phyloP scores from a whole-genome alignment of 2,888 invertebrate genomes.

The Caenorhabditis sp. region DNA sequence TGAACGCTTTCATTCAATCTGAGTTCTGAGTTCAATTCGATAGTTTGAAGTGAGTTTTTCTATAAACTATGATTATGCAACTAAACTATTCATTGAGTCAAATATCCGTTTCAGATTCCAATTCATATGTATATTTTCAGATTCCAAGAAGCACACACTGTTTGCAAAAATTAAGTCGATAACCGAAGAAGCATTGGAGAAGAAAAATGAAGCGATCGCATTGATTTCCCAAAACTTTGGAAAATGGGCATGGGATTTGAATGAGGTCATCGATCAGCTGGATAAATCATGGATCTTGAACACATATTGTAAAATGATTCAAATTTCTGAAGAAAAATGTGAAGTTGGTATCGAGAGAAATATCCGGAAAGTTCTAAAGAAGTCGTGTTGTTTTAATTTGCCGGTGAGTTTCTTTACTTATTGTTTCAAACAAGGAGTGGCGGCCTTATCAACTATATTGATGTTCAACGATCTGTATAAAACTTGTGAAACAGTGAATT shows the following conservation, averaged over 20 bases:
- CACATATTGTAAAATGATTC: conserved; percentile 49
- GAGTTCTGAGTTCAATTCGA: too few species aligned
- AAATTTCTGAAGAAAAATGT: conserved; percentile 35
- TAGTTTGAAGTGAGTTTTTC: too few species aligned
- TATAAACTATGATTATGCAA: too few species aligned
- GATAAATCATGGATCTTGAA: conserved; percentile 57
- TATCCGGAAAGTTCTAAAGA: conserved; percentile 32
- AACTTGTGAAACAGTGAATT: too few species aligned
- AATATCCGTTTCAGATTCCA: too few species aligned
- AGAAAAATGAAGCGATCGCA: conserved; percentile 52
- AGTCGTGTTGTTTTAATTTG: conserved; percentile 66
- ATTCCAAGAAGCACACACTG: conserved; percentile 57
- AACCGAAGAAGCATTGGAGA: conserved; percentile 62
- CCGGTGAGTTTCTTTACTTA: too few species aligned
- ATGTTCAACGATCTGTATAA: too few species aligned
- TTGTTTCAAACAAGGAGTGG: too few species aligned
- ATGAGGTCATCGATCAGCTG: conserved; percentile 47
- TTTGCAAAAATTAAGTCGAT: conserved; percentile 59
- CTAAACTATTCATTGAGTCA: too few species aligned
- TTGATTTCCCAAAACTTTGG: conserved; percentile 65
- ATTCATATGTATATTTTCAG: too few species aligned
- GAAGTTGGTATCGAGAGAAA: conserved; percentile 26
- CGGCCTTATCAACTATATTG: too few species aligned
- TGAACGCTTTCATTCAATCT: too few species aligned
- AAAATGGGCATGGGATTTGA: conserved; percentile 53